phyloP scores from a whole-genome alignment of 1,140 invertebrate species.

The Pectinophora gossypiella region DNA sequence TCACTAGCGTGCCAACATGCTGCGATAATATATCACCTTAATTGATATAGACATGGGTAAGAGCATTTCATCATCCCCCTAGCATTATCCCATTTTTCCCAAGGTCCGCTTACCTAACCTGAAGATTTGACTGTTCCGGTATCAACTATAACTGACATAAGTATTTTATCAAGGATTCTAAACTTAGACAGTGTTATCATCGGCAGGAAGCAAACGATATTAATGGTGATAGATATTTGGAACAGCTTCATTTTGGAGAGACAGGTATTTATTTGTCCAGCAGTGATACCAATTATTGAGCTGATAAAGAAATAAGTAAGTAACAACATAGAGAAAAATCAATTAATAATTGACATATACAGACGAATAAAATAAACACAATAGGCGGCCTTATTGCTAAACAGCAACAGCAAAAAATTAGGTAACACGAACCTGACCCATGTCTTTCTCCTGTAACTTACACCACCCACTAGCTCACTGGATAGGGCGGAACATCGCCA shows the following conservation, averaged over 20 bases:
- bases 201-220: no score
- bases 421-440: no score
- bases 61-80: no score
- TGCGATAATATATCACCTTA: not conserved
- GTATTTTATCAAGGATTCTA: not conserved
- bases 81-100: no score
- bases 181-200: no score
- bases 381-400: no score
- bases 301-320: not conserved
- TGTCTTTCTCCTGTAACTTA: slow-evolving; percentile 25
- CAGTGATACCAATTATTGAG: not conserved
- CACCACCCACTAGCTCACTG: slow-evolving; percentile 24
- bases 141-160: not conserved
- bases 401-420: no score
- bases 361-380: no score
- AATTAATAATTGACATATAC: not conserved
- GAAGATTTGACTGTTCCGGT: no score
- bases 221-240: no score
- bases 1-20: not conserved
- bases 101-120: no score
- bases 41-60: not conserved
- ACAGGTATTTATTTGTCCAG: not conserved
- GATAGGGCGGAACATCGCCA: slow-evolving; percentile 49
- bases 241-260: no score
- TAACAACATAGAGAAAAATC: not conserved